Evolutionary conservation across 2,113 vertebrate species (phyloP).

Genomic region (Rattus rattus): DNA sequence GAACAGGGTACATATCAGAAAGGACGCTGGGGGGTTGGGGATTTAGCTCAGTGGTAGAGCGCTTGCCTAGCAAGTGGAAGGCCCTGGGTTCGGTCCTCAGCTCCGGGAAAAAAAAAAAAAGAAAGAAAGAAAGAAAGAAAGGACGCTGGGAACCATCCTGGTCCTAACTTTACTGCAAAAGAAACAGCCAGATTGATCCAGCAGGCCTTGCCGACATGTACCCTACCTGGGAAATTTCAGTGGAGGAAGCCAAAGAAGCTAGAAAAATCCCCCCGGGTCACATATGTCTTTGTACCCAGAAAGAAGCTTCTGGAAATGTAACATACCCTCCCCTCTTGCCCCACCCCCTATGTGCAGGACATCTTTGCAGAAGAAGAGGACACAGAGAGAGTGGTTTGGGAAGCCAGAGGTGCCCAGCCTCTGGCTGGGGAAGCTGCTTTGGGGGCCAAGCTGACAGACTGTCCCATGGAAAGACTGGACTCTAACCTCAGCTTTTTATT

Average conservation of each 20-base stretch:
- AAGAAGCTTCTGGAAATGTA: neutral
- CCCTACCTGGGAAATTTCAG: neutral
- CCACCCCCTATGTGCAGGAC: neutral
- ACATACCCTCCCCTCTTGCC: neutral
- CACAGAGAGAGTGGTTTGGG: neutral
- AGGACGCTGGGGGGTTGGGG: neutral
- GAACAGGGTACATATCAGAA: neutral
- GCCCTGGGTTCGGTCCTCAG: too few relatives aligned
- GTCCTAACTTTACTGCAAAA: neutral
- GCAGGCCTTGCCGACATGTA: neutral
- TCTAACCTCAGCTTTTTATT: neutral
- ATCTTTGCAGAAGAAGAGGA: neutral
- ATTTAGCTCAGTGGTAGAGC: too few relatives aligned
- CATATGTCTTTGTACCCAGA: fast-evolving
- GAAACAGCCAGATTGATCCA: neutral
- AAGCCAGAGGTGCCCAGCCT: neutral
- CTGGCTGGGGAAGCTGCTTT: neutral
- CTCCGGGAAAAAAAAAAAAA: too few relatives aligned
- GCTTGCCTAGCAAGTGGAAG: too few relatives aligned
- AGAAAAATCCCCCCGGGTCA: neutral
- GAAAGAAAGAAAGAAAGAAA: neutral
- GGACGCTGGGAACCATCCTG: neutral
- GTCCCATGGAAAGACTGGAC: too few relatives aligned
- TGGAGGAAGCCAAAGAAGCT: neutral
- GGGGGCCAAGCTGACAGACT: neutral